These are phyloP conservation scores for Trichogramma evanescens DNA, from an alignment of 2,888 invertebrate species.

Conservation along the genomic window DNA sequence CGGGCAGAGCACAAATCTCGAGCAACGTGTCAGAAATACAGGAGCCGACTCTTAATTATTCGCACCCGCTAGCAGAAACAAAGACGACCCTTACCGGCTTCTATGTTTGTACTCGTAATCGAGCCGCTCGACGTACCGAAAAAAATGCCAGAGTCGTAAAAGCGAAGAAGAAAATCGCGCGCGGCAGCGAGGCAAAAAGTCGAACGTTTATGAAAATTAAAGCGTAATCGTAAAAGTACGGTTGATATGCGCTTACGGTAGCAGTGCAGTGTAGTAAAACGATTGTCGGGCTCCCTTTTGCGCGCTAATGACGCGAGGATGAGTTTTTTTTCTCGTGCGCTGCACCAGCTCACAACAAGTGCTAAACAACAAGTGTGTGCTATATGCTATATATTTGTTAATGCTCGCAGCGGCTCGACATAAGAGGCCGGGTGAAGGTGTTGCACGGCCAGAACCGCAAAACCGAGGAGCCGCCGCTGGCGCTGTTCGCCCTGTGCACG, in stretches of 20 bases:
- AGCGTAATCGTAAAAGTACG: constrained; percentile 47
- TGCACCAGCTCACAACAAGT: background rate
- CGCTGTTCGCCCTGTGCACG: constrained; percentile 94
- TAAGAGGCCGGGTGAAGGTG: constrained; percentile 91
- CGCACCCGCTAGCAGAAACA: no score
- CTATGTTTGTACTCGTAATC: no score
- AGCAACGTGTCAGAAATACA: no score
- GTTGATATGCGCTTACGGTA: constrained; percentile 11
- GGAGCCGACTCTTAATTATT: no score
- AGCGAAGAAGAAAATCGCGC: no score
- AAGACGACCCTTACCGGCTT: no score
- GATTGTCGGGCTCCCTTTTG: background rate
- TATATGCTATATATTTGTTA: background rate
- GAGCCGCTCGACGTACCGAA: no score
- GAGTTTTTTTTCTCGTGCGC: no score
- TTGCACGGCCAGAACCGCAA: constrained; percentile 94
- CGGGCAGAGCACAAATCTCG: no score
- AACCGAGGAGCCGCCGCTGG: constrained; percentile 88
- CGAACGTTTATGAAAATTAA: constrained; percentile 47
- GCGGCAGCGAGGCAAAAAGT: constrained; percentile 31
- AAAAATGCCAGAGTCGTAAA: no score
- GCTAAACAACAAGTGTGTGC: background rate
- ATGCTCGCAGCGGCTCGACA: constrained; percentile 79
- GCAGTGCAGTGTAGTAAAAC: background rate
- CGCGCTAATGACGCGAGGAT: no score